phyloP scores from a whole-genome alignment of 1,140 invertebrate species.

The Drosophila pachea region DNA sequence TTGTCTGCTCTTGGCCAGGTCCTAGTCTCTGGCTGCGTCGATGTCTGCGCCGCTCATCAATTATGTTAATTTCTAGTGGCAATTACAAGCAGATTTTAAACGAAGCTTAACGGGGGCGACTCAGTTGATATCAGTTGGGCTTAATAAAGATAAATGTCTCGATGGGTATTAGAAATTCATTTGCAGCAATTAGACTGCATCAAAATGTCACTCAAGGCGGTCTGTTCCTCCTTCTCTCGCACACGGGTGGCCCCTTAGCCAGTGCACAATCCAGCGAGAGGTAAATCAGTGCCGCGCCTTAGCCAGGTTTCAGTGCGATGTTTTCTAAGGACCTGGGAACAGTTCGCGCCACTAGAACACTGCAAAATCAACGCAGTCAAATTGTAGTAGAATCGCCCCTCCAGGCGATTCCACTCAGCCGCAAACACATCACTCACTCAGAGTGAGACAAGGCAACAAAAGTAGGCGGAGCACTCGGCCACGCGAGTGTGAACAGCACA shows the following conservation, averaged over 20 bases:
- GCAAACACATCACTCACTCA: slow-evolving; percentile 41
- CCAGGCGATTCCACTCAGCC: slow-evolving; percentile 16
- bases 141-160: slow-evolving; percentile 37
- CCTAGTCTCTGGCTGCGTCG: no score
- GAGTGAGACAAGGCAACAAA: slow-evolving; percentile 37
- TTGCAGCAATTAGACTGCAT: background rate
- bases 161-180: background rate
- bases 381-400: slow-evolving; percentile 16
- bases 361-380: slow-evolving; percentile 2
- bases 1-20: slow-evolving; percentile 35
- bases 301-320: slow-evolving; percentile 37
- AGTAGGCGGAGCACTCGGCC: slow-evolving; percentile 60
- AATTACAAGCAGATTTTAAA: slow-evolving; percentile 63
- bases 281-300: slow-evolving; percentile 19
- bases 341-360: slow-evolving; percentile 37
- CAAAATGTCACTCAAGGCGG: background rate
- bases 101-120: slow-evolving; percentile 23
- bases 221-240: background rate
- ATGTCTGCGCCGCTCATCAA: slow-evolving; percentile 54
- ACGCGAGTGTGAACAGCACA: slow-evolving; percentile 35
- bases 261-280: slow-evolving; percentile 16
- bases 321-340: slow-evolving; percentile 66
- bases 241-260: slow-evolving; percentile 18
- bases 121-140: slow-evolving; percentile 9
- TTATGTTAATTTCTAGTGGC: slow-evolving; percentile 70